phyloP scores from a whole-genome alignment of 64 coral and sea anemone genomes.

The Dendronephthya gigantea region DNA sequence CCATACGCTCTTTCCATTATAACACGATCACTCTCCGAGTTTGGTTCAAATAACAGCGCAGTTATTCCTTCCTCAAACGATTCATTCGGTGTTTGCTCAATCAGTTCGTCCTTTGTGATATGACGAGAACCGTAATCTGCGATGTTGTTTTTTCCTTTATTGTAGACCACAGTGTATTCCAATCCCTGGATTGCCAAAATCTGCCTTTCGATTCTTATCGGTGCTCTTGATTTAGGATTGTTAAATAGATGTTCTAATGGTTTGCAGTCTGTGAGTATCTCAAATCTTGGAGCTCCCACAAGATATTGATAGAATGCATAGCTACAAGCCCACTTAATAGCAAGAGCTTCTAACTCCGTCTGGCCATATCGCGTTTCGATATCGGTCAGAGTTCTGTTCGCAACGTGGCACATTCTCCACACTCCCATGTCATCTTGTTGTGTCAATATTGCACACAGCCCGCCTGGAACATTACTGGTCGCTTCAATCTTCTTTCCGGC shows the following conservation, averaged over 20 bases:
- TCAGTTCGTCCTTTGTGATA: neutral
- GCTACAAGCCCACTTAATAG: neutral
- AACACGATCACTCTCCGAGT: neutral
- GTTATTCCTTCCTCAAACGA: neutral
- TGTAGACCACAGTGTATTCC: neutral
- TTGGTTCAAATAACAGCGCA: neutral
- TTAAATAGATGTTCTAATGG: neutral
- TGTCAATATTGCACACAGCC: neutral
- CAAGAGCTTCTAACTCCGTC: neutral
- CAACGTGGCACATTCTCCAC: conserved; percentile 11
- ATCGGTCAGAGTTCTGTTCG: neutral
- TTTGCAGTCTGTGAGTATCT: neutral
- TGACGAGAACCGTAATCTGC: neutral
- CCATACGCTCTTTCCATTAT: neutral
- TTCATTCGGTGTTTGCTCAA: too few relatives aligned
- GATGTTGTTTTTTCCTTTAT: neutral
- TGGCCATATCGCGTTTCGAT: neutral
- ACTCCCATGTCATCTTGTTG: neutral
- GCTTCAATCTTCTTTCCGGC: neutral
- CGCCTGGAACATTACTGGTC: neutral
- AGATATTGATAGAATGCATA: neutral
- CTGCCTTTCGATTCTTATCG: neutral
- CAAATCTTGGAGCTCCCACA: neutral
- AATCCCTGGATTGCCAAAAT: neutral
- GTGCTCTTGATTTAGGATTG: neutral